Evolutionary conservation across 2,113 vertebrate species (phyloP).

Genomic region (Chamaea fasciata): DNA sequence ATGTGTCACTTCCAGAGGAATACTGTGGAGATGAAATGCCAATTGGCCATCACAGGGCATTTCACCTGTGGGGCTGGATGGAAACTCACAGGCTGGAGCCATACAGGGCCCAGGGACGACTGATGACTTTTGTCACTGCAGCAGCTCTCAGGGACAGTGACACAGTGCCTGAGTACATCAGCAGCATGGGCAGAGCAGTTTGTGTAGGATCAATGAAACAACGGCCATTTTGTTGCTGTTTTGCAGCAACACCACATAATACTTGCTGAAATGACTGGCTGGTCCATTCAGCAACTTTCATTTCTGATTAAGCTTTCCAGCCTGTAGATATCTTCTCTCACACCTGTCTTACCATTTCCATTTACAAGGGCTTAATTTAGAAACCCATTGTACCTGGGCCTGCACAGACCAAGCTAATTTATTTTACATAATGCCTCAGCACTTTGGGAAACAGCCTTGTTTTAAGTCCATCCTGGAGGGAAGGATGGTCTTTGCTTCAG

Average conservation of each 20-base stretch:
- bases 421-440: slow-evolving; percentile 20
- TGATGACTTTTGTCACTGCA: neutral
- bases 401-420: neutral
- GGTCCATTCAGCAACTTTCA: neutral
- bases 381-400: neutral
- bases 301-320: slow-evolving; percentile 25
- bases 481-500: neutral
- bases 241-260: neutral
- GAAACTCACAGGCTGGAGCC: neutral
- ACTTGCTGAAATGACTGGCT: neutral
- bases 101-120: neutral
- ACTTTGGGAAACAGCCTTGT: neutral
- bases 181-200: neutral
- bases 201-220: neutral
- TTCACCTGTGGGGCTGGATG: neutral
- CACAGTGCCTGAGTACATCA: neutral
- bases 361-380: slow-evolving; percentile 39
- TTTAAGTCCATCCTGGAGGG: neutral
- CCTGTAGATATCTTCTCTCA: slow-evolving; percentile 5
- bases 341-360: slow-evolving; percentile 6
- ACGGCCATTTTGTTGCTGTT: neutral
- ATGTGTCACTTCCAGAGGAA: neutral
- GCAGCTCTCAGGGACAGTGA: neutral
- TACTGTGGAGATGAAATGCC: neutral
- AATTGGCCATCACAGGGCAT: neutral